Percentiles rank a stretch among this genome's conserved stretches.
Evolutionary conservation across 23 tunicate genomes (phyloP).

Genomic region (Aplidium turbinatum): DNA sequence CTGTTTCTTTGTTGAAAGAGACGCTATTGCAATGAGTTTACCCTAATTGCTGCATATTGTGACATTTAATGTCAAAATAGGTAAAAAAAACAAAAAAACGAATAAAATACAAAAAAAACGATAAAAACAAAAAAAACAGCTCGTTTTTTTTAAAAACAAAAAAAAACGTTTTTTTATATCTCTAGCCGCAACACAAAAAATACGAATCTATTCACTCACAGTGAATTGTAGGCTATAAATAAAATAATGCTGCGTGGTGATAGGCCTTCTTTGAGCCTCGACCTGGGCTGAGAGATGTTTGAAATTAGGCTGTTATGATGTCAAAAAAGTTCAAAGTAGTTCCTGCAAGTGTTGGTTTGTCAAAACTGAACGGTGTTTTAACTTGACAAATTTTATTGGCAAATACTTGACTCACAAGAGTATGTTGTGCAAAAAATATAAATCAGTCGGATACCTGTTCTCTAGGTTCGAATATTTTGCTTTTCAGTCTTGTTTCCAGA

Average conservation of each 20-base stretch:
- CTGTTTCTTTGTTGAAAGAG: too few species aligned
- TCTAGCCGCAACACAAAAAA: conserved; percentile 34
- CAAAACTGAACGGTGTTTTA: conserved; percentile 31
- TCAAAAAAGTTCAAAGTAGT: conserved; percentile 41
- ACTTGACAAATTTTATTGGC: conserved; percentile 47
- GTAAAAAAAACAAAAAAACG: too few species aligned
- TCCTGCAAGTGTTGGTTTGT: conserved; percentile 51
- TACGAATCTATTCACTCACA: conserved; percentile 19
- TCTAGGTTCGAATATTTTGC: conserved; percentile 42
- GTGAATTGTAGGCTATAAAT: neutral
- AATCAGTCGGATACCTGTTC: conserved; percentile 17
- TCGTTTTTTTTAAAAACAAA: too few species aligned
- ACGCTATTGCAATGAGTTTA: too few species aligned
- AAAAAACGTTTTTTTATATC: too few species aligned
- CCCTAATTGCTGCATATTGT: too few species aligned
- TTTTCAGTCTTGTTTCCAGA: conserved; percentile 51
- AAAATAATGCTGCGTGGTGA: conserved; percentile 15
- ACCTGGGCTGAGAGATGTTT: conserved; percentile 49
- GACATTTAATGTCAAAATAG: too few species aligned
- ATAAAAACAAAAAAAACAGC: too few species aligned
- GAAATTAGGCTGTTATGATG: conserved; percentile 45
- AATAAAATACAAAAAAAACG: too few species aligned
- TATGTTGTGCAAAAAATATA: conserved; percentile 54
- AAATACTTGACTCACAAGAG: conserved; percentile 55
- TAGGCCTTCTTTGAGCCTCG: conserved; percentile 39